These are phyloP conservation scores for Linurgus olivaceus DNA, from an alignment of 2,797 vertebrate species.

Conservation along the genomic window DNA sequence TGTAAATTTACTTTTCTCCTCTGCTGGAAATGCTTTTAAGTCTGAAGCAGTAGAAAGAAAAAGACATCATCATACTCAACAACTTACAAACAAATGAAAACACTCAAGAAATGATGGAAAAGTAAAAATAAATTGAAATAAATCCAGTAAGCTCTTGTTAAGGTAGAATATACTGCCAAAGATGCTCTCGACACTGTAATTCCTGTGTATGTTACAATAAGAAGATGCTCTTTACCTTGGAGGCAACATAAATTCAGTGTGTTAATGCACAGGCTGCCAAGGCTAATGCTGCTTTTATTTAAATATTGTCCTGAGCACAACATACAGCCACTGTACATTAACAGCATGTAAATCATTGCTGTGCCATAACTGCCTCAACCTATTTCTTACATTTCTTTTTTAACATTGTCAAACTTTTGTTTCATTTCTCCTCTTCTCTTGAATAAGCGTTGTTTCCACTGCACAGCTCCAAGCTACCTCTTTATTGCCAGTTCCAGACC, in stretches of 20 bases:
- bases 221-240: constrained; percentile 55
- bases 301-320: constrained; percentile 54
- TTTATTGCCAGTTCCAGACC: constrained; percentile 64
- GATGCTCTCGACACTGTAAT: neutral
- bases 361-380: constrained; percentile 25
- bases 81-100: neutral
- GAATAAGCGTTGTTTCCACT: constrained; percentile 58
- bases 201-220: constrained; percentile 34
- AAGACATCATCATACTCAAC: neutral
- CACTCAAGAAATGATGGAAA: neutral
- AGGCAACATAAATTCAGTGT: constrained; percentile 53
- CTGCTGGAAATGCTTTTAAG: neutral
- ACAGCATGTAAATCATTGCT: constrained; percentile 42
- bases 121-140: neutral
- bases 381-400: constrained; percentile 26
- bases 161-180: neutral
- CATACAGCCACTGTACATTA: neutral
- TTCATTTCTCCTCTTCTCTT: constrained; percentile 45
- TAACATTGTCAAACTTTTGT: constrained; percentile 61
- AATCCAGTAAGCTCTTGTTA: neutral
- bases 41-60: neutral
- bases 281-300: constrained; percentile 50
- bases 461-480: constrained; percentile 59
- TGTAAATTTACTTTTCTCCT: neutral
- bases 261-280: constrained; percentile 44